Percentiles rank a stretch among this genome's conserved stretches.
These are phyloP conservation scores for Hololepta plana DNA, from an alignment of 2,888 invertebrate genomes.

Conservation along the genomic window DNA sequence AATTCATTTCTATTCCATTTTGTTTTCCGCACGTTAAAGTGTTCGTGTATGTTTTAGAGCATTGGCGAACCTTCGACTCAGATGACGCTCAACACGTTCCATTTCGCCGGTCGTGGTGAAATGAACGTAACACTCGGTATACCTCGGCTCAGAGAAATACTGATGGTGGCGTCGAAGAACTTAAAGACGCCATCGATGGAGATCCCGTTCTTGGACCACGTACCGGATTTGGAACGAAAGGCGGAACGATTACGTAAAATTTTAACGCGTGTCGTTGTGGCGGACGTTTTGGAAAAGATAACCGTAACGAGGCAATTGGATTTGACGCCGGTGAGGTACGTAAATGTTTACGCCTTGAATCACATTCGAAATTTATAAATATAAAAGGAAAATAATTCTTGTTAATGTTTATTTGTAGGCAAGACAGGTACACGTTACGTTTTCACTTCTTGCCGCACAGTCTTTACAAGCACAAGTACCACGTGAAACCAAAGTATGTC, in stretches of 20 bases:
- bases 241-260: slow-evolving; percentile 53
- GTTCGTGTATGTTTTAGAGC: slow-evolving; percentile 32
- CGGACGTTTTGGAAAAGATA: slow-evolving; percentile 60
- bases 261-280: slow-evolving; percentile 60
- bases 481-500: slow-evolving; percentile 49
- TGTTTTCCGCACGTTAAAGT: slow-evolving; percentile 1
- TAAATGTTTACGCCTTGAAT: neutral
- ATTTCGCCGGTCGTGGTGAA: slow-evolving; percentile 98
- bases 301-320: slow-evolving; percentile 41
- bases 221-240: slow-evolving; percentile 29
- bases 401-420: slow-evolving; percentile 21
- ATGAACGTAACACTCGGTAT: slow-evolving; percentile 99
- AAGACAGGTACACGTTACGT: slow-evolving; percentile 44
- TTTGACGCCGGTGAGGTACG: slow-evolving; percentile 31
- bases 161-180: slow-evolving; percentile 87
- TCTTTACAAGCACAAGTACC: slow-evolving; percentile 54
- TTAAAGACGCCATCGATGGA: slow-evolving; percentile 96
- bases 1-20: slow-evolving; percentile 3
- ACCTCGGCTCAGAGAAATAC: slow-evolving; percentile 86
- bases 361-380: too few species aligned
- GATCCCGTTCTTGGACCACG: slow-evolving; percentile 51
- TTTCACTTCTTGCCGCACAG: slow-evolving; percentile 58
- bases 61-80: slow-evolving; percentile 99
- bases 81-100: slow-evolving; percentile 99
- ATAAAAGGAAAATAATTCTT: too few species aligned